Evolutionary conservation across 2,797 vertebrate species (phyloP).

Genomic region (Pteropus rufus): DNA sequence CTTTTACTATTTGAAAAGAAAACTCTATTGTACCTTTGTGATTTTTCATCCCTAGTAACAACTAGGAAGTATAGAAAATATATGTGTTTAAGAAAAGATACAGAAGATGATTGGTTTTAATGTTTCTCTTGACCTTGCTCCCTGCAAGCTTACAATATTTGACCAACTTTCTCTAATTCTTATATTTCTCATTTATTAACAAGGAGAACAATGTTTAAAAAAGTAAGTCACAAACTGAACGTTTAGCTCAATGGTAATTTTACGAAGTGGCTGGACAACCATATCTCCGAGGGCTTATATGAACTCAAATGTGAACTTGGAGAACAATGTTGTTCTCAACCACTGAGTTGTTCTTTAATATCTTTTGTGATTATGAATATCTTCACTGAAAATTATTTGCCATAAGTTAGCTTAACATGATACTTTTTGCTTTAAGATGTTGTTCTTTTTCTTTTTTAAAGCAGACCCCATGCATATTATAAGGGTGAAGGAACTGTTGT

Average conservation of each 20-base stretch:
- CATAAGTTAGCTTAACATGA: neutral
- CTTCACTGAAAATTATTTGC: neutral
- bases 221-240: neutral
- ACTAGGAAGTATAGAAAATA: neutral
- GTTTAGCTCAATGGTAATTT: neutral
- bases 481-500: neutral
- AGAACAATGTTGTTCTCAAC: neutral
- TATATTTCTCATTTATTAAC: neutral
- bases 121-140: neutral
- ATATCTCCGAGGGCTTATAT: neutral
- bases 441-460: too few relatives aligned
- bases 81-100: neutral
- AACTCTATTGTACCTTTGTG: conserved; percentile 31
- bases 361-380: neutral
- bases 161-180: neutral
- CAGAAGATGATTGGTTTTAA: neutral
- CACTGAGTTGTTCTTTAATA: neutral
- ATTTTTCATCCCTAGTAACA: conserved; percentile 25
- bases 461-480: neutral
- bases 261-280: neutral
- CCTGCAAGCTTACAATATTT: neutral
- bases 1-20: conserved; percentile 25
- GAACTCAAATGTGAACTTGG: neutral
- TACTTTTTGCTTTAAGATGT: neutral
- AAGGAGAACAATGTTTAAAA: neutral